Conservation (phyloP, 2,888 invertebrate species). For the Melanophora roralis region DNA sequence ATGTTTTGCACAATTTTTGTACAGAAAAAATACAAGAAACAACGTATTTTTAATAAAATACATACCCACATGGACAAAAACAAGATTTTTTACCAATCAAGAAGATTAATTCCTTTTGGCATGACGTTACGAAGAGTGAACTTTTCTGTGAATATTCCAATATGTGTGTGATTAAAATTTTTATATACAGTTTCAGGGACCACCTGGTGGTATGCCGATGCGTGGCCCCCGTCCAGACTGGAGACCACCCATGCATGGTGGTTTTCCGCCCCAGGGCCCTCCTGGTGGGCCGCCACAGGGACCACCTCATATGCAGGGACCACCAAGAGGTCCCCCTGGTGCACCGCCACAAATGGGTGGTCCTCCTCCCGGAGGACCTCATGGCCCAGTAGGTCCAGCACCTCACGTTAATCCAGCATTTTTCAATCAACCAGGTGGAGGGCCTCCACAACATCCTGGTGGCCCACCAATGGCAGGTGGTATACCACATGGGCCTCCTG, state of each 20-base stretch:
- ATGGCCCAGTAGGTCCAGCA: constrained; percentile 85
- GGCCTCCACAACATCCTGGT: constrained; percentile 77
- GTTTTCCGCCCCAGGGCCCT: constrained; percentile 80
- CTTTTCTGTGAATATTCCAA: background rate
- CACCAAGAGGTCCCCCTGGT: constrained; percentile 80
- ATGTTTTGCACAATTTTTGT: too few relatives aligned
- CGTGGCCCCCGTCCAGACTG: constrained; percentile 83
- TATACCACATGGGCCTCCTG: constrained; percentile 79
- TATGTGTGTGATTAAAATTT: background rate
- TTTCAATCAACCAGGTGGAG: constrained; percentile 85
- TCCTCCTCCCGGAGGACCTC: constrained; percentile 75
- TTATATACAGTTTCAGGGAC: constrained; percentile 74
- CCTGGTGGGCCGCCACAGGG: constrained; percentile 80
- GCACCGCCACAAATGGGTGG: constrained; percentile 80
- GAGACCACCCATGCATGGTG: constrained; percentile 86
- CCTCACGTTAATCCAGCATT: constrained; percentile 98
- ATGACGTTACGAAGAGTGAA: background rate
- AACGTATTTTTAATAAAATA: background rate
- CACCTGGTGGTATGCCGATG: constrained; percentile 78
- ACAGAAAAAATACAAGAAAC: background rate
- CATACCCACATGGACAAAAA: too few relatives aligned
- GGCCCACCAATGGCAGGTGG: constrained; percentile 79
- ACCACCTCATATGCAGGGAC: constrained; percentile 84
- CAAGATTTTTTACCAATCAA: too few relatives aligned
- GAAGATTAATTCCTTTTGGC: too few relatives aligned